Evolutionary conservation across 35 echinoderm and acorn worm genomes (phyloP).

Genomic region (Stichopus chloronotus): DNA sequence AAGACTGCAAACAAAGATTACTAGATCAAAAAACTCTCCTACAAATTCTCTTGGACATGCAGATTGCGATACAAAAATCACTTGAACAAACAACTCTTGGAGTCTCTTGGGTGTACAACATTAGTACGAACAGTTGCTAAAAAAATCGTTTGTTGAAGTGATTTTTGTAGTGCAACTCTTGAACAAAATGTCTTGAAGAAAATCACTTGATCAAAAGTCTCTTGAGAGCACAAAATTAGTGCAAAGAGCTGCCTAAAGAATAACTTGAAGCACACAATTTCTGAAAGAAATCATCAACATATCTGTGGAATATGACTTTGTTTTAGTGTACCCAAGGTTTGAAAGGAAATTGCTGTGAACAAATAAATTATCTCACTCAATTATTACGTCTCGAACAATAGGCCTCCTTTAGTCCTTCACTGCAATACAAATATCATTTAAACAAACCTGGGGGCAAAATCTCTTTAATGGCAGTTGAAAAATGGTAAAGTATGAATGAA

Average conservation of each 20-base stretch:
- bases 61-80: not conserved
- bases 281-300: not conserved
- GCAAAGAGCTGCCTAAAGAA: not conserved
- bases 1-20: not conserved
- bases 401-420: not conserved
- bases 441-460: not conserved
- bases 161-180: not conserved
- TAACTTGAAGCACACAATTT: not conserved
- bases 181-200: slow-evolving; percentile 1
- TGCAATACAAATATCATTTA: not conserved
- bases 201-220: slow-evolving; percentile 12
- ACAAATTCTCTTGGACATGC: not conserved
- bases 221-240: slow-evolving; percentile 1
- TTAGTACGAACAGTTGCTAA: not conserved
- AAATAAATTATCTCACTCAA: not conserved
- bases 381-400: not conserved
- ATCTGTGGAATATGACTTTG: no score
- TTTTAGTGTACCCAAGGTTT: not conserved
- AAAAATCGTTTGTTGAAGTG: not conserved
- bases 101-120: not conserved
- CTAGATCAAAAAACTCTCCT: not conserved
- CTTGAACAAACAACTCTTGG: slow-evolving; percentile 10
- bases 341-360: not conserved
- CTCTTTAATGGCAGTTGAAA: not conserved
- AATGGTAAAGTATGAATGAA: no score